phyloP scores from a whole-genome alignment of 92 coral and sea anemone species.

The Paramuricea clavata region DNA sequence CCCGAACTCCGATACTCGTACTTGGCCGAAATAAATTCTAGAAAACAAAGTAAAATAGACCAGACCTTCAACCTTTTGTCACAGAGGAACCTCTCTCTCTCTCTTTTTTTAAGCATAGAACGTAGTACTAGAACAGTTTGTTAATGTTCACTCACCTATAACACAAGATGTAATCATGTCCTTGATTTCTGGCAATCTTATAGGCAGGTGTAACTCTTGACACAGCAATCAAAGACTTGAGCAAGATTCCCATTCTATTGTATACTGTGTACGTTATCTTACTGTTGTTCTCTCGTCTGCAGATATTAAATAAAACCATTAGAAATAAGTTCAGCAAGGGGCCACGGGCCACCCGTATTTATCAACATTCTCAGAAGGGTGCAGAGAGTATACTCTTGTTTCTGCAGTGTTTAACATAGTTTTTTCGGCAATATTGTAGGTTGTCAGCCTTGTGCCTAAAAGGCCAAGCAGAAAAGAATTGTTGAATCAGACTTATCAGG shows the following conservation, averaged over 20 bases:
- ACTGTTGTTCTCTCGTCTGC: conserved; percentile 78
- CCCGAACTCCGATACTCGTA: conserved; percentile 85
- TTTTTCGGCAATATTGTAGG: too few species aligned
- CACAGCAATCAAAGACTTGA: conserved; percentile 88
- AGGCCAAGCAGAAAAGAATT: too few species aligned
- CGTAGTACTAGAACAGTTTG: background rate
- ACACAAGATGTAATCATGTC: conserved; percentile 86
- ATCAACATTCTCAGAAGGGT: too few species aligned
- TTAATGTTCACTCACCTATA: conserved; percentile 74
- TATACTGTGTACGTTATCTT: conserved; percentile 92
- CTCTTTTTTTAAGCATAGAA: too few species aligned
- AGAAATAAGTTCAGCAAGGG: background rate
- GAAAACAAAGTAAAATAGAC: conserved; percentile 5
- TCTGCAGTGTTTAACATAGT: too few species aligned
- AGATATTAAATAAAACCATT: background rate
- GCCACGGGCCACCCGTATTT: too few species aligned
- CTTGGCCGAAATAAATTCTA: conserved; percentile 95
- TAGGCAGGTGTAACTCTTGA: conserved; percentile 97
- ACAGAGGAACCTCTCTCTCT: too few species aligned
- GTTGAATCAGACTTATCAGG: too few species aligned
- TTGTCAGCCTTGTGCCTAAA: too few species aligned
- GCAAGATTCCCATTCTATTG: conserved; percentile 93
- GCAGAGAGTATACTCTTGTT: too few species aligned
- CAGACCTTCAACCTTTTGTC: background rate
- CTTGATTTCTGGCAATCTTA: conserved; percentile 89